A percentile compares a stretch with the other conserved stretches of the same genome.
phyloP scores from a whole-genome alignment of 2,888 invertebrate genomes.

The Bellardia bayeri region DNA sequence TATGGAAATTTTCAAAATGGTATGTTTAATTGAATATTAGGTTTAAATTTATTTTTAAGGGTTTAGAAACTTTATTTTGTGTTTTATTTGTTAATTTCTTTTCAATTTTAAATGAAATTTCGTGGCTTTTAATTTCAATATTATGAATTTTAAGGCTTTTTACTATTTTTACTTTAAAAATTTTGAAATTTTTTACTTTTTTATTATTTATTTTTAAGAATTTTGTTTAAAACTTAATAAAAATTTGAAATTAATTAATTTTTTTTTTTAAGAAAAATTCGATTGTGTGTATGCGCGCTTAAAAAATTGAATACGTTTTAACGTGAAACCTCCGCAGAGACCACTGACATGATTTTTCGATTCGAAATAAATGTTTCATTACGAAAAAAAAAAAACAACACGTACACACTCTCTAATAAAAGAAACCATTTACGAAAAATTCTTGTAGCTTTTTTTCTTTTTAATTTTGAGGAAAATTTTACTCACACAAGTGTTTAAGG shows the following conservation, averaged over 20 bases:
- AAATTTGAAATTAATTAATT: not conserved
- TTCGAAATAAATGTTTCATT: conserved; percentile 64
- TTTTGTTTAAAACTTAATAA: conserved; percentile 30
- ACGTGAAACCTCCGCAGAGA: conserved; percentile 85
- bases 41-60: conserved; percentile 15
- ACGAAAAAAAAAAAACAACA: not conserved
- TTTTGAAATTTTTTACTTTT: conserved; percentile 36
- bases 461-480: conserved; percentile 49
- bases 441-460: conserved; percentile 16
- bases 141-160: conserved; percentile 22
- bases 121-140: not conserved
- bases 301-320: conserved; percentile 80
- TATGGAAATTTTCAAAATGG: conserved; percentile 70
- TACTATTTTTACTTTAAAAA: conserved; percentile 2
- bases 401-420: not conserved
- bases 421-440: conserved; percentile 39
- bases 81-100: not conserved
- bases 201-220: conserved; percentile 20
- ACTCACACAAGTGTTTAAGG: conserved; percentile 41
- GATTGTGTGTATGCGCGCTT: conserved; percentile 72
- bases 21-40: conserved; percentile 67
- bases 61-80: not conserved
- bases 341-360: conserved; percentile 80
- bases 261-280: conserved; percentile 34
- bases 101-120: no score